Conservation (phyloP, 2,113 vertebrate genomes). For the Pterocles burchelli region DNA sequence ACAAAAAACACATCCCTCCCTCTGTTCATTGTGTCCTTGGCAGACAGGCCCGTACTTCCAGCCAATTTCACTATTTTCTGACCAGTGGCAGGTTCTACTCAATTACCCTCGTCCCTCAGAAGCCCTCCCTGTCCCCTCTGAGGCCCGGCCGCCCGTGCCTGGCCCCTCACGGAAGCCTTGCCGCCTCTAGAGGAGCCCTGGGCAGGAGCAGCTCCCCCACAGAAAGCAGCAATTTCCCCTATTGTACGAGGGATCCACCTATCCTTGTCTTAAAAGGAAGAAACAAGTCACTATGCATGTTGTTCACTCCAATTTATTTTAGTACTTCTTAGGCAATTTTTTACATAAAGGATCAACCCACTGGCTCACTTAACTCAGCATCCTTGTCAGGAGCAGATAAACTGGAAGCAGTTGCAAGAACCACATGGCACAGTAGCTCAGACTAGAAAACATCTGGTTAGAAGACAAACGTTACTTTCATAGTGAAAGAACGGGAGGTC, state of each 20-base stretch:
- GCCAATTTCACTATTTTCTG: slow-evolving; percentile 14
- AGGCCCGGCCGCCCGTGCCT: not conserved
- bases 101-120: not conserved
- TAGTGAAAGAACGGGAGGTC: not conserved
- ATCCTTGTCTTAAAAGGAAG: not conserved
- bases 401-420: not conserved
- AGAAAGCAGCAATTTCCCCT: not conserved
- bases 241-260: not conserved
- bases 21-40: slow-evolving; percentile 50
- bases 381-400: not conserved
- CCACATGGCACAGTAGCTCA: not conserved
- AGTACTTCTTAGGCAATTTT: not conserved
- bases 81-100: not conserved
- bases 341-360: not conserved
- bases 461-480: not conserved
- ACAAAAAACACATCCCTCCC: slow-evolving; percentile 33
- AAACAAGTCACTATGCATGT: fast-evolving
- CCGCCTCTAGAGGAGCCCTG: not conserved
- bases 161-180: not conserved
- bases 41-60: not conserved
- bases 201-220: not conserved
- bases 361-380: not conserved
- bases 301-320: not conserved
- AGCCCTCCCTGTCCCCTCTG: not conserved
- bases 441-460: not conserved